Evolutionary conservation across 2,888 invertebrate genomes (phyloP).

Genomic region (Polietes domitor): DNA sequence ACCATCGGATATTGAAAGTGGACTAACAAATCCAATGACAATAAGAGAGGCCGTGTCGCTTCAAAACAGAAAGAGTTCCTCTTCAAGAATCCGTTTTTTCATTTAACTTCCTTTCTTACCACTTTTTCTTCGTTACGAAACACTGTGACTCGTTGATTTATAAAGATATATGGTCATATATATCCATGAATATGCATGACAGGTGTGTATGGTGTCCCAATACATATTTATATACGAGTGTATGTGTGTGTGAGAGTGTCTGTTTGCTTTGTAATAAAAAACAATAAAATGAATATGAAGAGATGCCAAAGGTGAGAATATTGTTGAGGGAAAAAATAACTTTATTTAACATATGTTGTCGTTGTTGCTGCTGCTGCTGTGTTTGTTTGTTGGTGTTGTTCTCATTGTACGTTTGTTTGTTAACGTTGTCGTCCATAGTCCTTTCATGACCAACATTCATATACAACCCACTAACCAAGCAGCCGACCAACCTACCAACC

Average conservation of each 20-base stretch:
- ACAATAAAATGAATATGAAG: constrained; percentile 48
- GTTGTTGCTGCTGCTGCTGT: too few species aligned
- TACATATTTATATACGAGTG: not conserved
- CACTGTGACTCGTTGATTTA: not conserved
- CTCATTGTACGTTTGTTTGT: not conserved
- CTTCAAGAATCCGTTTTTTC: too few species aligned
- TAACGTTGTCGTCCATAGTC: too few species aligned
- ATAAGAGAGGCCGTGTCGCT: too few species aligned
- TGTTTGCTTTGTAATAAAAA: constrained; percentile 21
- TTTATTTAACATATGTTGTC: constrained; percentile 47
- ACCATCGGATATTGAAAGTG: too few species aligned
- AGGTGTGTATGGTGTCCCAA: not conserved
- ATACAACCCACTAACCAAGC: too few species aligned
- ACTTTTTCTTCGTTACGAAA: too few species aligned
- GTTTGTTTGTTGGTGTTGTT: constrained; percentile 10
- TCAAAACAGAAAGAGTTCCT: too few species aligned
- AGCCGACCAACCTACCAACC: not conserved
- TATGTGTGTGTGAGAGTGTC: not conserved
- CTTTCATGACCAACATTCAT: not conserved
- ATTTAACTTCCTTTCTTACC: too few species aligned
- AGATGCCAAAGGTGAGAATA: constrained; percentile 62
- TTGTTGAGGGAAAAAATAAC: constrained; percentile 34
- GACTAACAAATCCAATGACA: too few species aligned
- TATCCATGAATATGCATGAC: not conserved
- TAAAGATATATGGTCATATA: not conserved